A percentile compares a stretch with the other conserved stretches of the same genome.
These are phyloP conservation scores for Melozone crissalis DNA, from an alignment of 2,113 vertebrate species.

Conservation along the genomic window DNA sequence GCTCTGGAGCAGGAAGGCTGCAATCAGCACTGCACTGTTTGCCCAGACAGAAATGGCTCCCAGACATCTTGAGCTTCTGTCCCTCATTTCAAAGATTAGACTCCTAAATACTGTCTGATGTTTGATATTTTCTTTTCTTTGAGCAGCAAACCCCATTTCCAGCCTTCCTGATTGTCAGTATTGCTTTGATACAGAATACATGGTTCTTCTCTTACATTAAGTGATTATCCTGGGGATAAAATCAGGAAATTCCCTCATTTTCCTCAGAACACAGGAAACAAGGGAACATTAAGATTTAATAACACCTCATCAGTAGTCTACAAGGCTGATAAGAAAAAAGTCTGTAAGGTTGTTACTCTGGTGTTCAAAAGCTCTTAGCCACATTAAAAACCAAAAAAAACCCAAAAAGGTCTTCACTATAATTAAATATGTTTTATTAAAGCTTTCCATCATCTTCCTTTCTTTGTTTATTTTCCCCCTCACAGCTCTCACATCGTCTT, in stretches of 20 bases:
- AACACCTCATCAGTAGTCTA: constrained; percentile 51
- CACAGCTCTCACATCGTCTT: neutral
- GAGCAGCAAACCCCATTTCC: neutral
- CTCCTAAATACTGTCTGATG: neutral
- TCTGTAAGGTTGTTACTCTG: neutral
- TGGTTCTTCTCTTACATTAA: constrained; percentile 6
- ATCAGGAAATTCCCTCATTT: constrained; percentile 57
- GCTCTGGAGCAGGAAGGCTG: neutral
- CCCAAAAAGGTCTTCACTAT: neutral
- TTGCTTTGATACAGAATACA: constrained; percentile 47
- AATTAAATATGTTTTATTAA: constrained; percentile 64
- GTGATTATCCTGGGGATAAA: constrained; percentile 56
- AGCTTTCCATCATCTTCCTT: constrained; percentile 48
- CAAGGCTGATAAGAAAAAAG: constrained; percentile 5
- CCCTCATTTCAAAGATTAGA: neutral
- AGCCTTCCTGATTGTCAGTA: neutral
- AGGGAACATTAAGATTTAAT: constrained; percentile 68
- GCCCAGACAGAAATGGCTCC: neutral
- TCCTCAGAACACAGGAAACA: constrained; percentile 57
- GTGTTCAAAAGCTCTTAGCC: constrained; percentile 39
- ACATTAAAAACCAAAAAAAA: neutral
- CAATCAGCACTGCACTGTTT: neutral
- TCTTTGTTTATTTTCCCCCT: constrained; percentile 1
- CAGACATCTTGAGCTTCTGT: neutral
- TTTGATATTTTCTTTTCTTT: neutral